These are phyloP conservation scores for Eptatretus burgeri DNA, from an alignment of 2,113 vertebrate species.

Conservation along the genomic window DNA sequence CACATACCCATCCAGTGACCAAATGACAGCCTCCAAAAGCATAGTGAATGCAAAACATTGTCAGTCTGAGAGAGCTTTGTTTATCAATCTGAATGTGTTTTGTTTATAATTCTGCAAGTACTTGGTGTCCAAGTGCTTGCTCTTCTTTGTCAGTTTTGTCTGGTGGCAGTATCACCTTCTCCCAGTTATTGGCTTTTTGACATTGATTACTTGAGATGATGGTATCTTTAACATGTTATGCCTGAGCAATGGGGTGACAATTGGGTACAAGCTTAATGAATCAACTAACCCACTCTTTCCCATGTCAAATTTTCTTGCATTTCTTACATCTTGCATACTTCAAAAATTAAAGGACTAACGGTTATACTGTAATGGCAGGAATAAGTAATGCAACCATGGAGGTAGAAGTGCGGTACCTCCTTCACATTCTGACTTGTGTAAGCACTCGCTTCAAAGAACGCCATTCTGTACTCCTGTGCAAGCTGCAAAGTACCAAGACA, in stretches of 20 bases:
- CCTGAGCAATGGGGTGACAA: too few relatives aligned
- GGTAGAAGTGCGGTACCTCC: slow-evolving; percentile 36
- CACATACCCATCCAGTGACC: too few relatives aligned
- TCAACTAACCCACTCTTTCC: not conserved
- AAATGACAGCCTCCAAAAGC: too few relatives aligned
- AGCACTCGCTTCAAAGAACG: slow-evolving; percentile 96
- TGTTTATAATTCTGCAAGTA: too few relatives aligned
- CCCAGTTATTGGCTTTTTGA: not conserved
- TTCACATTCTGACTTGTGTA: slow-evolving; percentile 80
- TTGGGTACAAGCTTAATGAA: too few relatives aligned
- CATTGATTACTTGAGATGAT: too few relatives aligned
- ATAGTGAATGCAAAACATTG: too few relatives aligned
- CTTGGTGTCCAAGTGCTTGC: too few relatives aligned
- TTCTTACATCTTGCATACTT: not conserved
- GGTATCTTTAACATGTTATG: too few relatives aligned
- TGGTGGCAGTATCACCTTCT: not conserved
- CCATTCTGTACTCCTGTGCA: slow-evolving; percentile 76
- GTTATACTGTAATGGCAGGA: not conserved
- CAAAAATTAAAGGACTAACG: not conserved
- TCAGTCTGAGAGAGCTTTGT: too few relatives aligned
- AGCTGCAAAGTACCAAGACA: slow-evolving; percentile 22
- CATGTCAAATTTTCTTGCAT: not conserved
- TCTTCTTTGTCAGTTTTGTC: not conserved
- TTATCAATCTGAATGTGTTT: too few relatives aligned
- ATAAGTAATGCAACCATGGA: not conserved